Evolutionary conservation across 1,140 invertebrate species (phyloP).

Genomic region (Lepidurus packardi): DNA sequence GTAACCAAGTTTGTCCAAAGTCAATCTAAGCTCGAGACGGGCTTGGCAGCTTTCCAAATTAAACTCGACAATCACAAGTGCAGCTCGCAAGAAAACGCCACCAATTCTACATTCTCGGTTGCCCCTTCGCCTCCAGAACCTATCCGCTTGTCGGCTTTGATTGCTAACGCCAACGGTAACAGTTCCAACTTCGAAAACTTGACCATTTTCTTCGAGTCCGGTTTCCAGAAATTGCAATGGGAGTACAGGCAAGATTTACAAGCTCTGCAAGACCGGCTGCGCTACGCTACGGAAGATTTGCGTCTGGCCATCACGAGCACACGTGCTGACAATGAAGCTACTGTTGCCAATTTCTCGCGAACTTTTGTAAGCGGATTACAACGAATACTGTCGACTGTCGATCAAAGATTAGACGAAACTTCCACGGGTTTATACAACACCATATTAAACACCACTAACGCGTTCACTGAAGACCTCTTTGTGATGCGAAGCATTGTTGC

Average conservation of each 20-base stretch:
- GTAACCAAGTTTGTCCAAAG: background rate
- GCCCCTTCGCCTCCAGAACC: background rate
- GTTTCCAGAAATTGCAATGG: background rate
- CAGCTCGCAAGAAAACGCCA: background rate
- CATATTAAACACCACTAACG: slow-evolving; percentile 28
- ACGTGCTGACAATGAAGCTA: slow-evolving; percentile 10
- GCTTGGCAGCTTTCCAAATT: background rate
- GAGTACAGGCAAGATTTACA: background rate
- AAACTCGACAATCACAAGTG: background rate
- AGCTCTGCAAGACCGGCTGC: background rate
- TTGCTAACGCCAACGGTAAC: background rate
- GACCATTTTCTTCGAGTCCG: background rate
- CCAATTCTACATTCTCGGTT: background rate
- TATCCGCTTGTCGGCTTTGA: background rate
- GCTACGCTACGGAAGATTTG: slow-evolving; percentile 25
- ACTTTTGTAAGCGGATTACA: background rate
- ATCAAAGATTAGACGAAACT: slow-evolving; percentile 15
- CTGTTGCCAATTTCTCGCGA: slow-evolving; percentile 27
- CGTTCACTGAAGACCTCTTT: slow-evolving; percentile 29
- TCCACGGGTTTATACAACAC: slow-evolving; percentile 26
- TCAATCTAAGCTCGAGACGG: background rate
- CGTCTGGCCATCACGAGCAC: background rate
- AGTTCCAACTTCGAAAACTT: background rate
- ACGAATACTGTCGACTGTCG: background rate
- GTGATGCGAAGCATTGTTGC: slow-evolving; percentile 25